phyloP scores from a whole-genome alignment of 1,140 invertebrate genomes.

The Trichonephila clavipes region DNA sequence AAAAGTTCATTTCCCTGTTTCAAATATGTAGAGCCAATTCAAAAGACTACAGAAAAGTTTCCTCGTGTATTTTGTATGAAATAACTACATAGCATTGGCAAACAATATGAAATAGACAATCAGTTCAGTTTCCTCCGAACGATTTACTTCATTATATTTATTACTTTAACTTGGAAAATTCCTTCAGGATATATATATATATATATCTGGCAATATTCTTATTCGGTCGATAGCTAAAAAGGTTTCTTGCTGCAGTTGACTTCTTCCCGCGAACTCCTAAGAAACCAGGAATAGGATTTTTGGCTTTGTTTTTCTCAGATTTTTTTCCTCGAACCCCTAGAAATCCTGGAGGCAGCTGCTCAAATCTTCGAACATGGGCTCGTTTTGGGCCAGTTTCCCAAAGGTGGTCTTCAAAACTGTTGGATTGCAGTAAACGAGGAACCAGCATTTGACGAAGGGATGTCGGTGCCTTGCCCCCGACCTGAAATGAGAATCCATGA shows the following conservation, averaged over 20 bases:
- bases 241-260: background rate
- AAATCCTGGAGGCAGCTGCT: conserved; percentile 39
- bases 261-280: conserved; percentile 59
- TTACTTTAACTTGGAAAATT: conserved; percentile 9
- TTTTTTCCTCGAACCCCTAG: conserved; percentile 50
- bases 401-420: background rate
- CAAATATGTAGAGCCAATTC: background rate
- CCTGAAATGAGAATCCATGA: background rate
- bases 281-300: conserved; percentile 64
- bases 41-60: background rate
- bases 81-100: background rate
- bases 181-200: conserved; percentile 43
- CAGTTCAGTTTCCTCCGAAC: background rate
- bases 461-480: background rate
- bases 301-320: conserved; percentile 41
- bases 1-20: background rate
- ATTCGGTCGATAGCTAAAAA: background rate
- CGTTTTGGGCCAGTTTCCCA: conserved; percentile 24
- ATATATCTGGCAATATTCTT: background rate
- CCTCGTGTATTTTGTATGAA: background rate
- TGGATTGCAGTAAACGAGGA: background rate
- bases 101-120: background rate
- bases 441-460: background rate
- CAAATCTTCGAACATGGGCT: conserved; percentile 23
- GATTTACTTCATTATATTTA: background rate